phyloP scores from a whole-genome alignment of 2,113 vertebrate species.

The Apaloderma vittatum region DNA sequence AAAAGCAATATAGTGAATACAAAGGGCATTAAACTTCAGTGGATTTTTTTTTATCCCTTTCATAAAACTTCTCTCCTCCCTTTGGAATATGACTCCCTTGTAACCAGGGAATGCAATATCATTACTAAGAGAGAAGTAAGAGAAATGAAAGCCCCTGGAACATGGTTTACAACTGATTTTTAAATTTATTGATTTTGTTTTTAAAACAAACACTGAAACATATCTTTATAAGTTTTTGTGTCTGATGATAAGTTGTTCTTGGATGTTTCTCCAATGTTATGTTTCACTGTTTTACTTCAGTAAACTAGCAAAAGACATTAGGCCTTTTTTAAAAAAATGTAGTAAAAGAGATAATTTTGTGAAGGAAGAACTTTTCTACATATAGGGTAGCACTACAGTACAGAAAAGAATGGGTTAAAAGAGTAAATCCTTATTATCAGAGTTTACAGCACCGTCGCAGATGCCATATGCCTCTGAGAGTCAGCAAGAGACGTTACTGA shows the following conservation, averaged over 20 bases:
- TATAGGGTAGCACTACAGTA: neutral
- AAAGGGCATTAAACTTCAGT: neutral
- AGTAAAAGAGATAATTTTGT: neutral
- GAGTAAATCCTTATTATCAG: conserved; percentile 43
- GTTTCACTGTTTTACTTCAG: neutral
- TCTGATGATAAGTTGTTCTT: neutral
- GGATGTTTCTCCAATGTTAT: neutral
- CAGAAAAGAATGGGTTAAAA: conserved; percentile 55
- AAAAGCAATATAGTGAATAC: neutral
- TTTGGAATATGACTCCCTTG: neutral
- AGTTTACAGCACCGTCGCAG: neutral
- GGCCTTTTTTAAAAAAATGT: neutral
- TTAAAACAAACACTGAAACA: neutral
- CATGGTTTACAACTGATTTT: neutral
- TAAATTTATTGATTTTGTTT: neutral
- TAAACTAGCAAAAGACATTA: neutral
- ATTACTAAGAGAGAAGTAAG: neutral
- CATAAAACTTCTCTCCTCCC: neutral
- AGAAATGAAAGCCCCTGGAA: neutral
- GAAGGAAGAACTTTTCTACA: neutral
- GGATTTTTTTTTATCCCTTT: neutral
- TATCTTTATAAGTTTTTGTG: neutral
- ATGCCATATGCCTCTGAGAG: conserved; percentile 9
- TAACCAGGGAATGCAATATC: neutral
- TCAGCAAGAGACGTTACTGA: neutral